A percentile compares a stretch with the other conserved stretches of the same genome.
Evolutionary conservation across 1,140 invertebrate genomes (phyloP).

Genomic region (Caligus rogercresseyi): DNA sequence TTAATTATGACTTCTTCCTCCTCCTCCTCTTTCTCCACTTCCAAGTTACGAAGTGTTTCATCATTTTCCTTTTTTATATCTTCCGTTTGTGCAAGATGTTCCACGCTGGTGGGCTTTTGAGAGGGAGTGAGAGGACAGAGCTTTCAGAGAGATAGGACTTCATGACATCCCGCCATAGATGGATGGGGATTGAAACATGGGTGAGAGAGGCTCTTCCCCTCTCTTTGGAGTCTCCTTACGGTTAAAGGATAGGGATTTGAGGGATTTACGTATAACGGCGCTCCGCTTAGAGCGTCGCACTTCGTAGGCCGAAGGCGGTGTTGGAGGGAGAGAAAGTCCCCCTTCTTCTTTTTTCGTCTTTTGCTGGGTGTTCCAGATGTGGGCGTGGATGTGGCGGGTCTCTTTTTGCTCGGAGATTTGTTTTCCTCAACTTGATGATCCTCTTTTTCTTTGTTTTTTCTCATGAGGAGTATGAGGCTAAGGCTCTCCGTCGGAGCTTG

Average conservation of each 20-base stretch:
- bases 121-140: slow-evolving; percentile 16
- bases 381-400: background rate
- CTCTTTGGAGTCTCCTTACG: slow-evolving; percentile 7
- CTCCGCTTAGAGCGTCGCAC: background rate
- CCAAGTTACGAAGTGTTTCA: background rate
- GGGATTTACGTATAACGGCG: background rate
- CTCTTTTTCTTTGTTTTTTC: slow-evolving; percentile 1
- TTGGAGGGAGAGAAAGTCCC: background rate
- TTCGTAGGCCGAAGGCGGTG: background rate
- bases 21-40: no score
- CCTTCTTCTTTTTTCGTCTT: background rate
- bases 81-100: background rate
- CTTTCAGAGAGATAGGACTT: slow-evolving; percentile 9
- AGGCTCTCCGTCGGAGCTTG: slow-evolving; percentile 18
- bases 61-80: background rate
- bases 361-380: background rate
- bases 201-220: background rate
- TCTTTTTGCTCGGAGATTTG: slow-evolving; percentile 2
- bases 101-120: slow-evolving; percentile 9
- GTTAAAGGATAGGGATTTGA: slow-evolving; percentile 1
- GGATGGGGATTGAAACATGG: slow-evolving; percentile 13
- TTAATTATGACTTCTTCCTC: no score
- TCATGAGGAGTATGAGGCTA: slow-evolving; percentile 11
- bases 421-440: background rate
- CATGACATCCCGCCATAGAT: slow-evolving; percentile 14